Evolutionary conservation across 1,140 invertebrate genomes (phyloP).

Genomic region (Bombus fervidus): DNA sequence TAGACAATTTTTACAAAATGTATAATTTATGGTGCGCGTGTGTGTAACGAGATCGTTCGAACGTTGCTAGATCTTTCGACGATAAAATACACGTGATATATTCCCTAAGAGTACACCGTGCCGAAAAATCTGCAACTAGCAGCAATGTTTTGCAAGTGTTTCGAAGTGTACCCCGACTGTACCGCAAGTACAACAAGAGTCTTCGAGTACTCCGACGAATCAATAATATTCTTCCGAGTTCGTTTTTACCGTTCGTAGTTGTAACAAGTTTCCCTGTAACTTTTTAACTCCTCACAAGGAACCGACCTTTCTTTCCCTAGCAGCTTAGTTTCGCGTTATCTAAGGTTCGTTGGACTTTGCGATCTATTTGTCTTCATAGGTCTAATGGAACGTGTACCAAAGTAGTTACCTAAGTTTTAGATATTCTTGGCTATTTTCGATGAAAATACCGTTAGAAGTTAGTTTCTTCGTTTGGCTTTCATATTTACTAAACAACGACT

Average conservation of each 20-base stretch:
- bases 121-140: not conserved
- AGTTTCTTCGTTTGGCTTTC: not conserved
- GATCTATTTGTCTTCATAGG: not conserved
- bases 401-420: not conserved
- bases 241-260: not conserved
- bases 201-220: slow-evolving; percentile 1
- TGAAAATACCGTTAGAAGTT: not conserved
- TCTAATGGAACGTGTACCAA: not conserved
- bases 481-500: not conserved
- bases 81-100: not conserved
- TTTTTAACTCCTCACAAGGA: not conserved
- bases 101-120: no score
- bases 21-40: no score
- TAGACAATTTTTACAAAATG: not conserved
- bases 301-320: not conserved
- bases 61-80: not conserved
- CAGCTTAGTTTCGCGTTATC: not conserved
- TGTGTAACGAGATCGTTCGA: not conserved
- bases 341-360: not conserved
- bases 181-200: not conserved
- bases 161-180: not conserved
- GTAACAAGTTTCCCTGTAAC: slow-evolving; percentile 6
- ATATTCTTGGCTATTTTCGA: not conserved
- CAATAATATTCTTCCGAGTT: not conserved
- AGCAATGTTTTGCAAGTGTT: not conserved